Percentiles rank a stretch among this genome's conserved stretches.
phyloP scores from a whole-genome alignment of 92 coral and sea anemone species.

The Parazoanthus atlanticus region DNA sequence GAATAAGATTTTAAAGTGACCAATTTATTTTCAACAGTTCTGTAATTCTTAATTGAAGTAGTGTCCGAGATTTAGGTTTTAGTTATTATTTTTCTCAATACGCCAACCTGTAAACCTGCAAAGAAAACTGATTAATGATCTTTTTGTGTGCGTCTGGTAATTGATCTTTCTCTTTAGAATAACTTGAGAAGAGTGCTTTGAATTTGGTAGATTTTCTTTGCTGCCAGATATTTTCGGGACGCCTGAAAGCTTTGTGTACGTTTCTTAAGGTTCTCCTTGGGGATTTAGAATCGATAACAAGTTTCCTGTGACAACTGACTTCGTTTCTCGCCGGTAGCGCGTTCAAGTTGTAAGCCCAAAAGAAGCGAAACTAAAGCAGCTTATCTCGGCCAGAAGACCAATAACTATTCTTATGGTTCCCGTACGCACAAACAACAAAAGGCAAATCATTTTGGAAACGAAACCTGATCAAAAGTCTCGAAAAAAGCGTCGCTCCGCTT shows the following conservation, averaged over 20 bases:
- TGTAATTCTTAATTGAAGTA: not conserved
- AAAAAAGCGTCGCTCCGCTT: not conserved
- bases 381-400: not conserved
- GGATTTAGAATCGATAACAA: not conserved
- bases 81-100: conserved; percentile 1
- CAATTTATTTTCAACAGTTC: not conserved
- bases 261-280: not conserved
- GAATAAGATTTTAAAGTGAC: not conserved
- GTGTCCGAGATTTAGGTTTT: not conserved
- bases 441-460: not conserved
- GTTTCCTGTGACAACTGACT: not conserved
- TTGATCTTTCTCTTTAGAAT: conserved; percentile 21
- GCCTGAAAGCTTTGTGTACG: not conserved
- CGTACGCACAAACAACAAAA: not conserved
- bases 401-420: not conserved
- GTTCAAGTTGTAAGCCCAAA: not conserved
- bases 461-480: not conserved
- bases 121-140: conserved; percentile 10
- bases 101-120: conserved; percentile 13
- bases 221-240: not conserved
- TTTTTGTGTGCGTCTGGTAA: not conserved
- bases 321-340: not conserved
- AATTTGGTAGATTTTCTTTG: not conserved
- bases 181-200: not conserved
- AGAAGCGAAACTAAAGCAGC: not conserved